Evolutionary conservation across 2,888 invertebrate genomes (phyloP), one percentile per base, ranked within the genome.

Genomic region (Limnephilus auricula): DNA sequence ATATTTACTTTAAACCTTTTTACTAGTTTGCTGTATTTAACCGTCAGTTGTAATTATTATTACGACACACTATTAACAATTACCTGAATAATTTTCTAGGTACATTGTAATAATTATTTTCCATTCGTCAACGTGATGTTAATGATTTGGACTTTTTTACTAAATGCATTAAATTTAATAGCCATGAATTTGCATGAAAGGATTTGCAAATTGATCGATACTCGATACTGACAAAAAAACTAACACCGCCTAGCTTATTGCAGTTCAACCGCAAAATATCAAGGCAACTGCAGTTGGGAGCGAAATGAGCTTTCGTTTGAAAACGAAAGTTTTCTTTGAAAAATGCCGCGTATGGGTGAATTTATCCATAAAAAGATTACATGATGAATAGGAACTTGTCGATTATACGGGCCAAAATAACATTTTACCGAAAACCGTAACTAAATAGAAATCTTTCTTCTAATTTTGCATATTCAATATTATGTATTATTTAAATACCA

Each of bases 241-340:
- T 65, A 18, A 18, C 65, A 65, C 25, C 10, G 9, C 25, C 25
- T n/a, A 65, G 65, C 18, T 25, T 50, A 50, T 34, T 34, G 82
- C 82, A 82, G 32, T 82, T 32, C 82, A 32, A 82, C 34, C 25
- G 82, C 34, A 82, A 82, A 82, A 25, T 82, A 25, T 34, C 18
- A 12, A 37, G 25, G 18, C 25, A 34, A 82, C 6, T 5, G 82
- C 82, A 82, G 82, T 82, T 32, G 82, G 82, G 34, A 34, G 34
- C 32, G 82, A 32, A 32, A 32, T 15, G 80, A 80, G 80, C 80
- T 31, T 31, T 80, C 31, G 6, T 34, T 82, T 32, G 12, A 34
- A 82, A 82, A 82, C 3, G 34, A 82, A 82, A 82, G 34, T 82
- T 82, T 25, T 34, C 82, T 25, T 82, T 25, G 82, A 82, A 82